A percentile compares a stretch with the other conserved stretches of the same genome.
These are phyloP conservation scores for Xestobium rufovillosum DNA, from an alignment of 2,888 invertebrate species.

Conservation along the genomic window DNA sequence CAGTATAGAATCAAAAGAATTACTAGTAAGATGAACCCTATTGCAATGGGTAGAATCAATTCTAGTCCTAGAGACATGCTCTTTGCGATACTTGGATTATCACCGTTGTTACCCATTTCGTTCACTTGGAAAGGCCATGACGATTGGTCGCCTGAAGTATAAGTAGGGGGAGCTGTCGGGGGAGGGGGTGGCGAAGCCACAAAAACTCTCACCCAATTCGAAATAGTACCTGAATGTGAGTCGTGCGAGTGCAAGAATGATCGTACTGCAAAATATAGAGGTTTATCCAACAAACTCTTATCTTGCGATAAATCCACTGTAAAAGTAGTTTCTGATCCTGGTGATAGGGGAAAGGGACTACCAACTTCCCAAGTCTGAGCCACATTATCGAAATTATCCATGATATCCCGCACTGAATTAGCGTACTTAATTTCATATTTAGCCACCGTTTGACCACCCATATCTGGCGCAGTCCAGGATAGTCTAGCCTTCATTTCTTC, in stretches of 20 bases:
- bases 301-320: conserved; percentile 45
- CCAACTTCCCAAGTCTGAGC: conserved; percentile 43
- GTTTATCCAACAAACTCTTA: conserved; percentile 43
- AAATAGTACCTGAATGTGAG: conserved; percentile 41
- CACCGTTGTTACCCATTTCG: conserved; percentile 33
- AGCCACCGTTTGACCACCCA: conserved; percentile 46
- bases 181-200: conserved; percentile 48
- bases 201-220: conserved; percentile 49
- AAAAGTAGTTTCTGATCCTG: conserved; percentile 48
- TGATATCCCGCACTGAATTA: conserved; percentile 40
- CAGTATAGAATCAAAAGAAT: conserved; percentile 44
- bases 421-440: conserved; percentile 50
- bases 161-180: conserved; percentile 43
- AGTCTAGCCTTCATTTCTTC: conserved; percentile 46
- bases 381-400: conserved; percentile 44
- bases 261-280: conserved; percentile 48
- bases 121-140: conserved; percentile 39
- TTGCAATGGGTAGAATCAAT: conserved; percentile 45
- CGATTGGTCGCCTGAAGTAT: conserved; percentile 34
- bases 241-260: conserved; percentile 43
- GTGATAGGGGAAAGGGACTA: conserved; percentile 43
- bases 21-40: conserved; percentile 43
- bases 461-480: conserved; percentile 54
- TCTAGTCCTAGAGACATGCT: conserved; percentile 42
- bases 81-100: conserved; percentile 40